Base-by-base conservation (phyloP, 2,888 invertebrate genomes). In the Terebella lapidaria region DNA sequence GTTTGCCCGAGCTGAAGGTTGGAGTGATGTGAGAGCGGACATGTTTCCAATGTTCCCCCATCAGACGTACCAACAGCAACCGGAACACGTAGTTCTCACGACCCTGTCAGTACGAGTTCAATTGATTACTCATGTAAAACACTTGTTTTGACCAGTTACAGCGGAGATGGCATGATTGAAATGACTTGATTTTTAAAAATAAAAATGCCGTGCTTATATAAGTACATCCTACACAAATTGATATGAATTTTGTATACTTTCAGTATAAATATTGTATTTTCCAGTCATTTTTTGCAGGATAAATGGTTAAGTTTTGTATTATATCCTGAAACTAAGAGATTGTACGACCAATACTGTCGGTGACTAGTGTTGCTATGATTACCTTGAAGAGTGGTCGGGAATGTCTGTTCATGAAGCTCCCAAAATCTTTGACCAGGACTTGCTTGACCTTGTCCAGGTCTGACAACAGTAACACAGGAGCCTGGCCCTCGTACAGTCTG, bases 1-100 rank as follows among this genome's bases (percentile, higher is more conserved):
- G 57, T 56, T 65, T 66, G 42, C 53, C 56, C 22, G 58, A 42
- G 22, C 60, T 64, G 56, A 65, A 65, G 10, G 61, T 61, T 3
- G 65, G 65, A 4, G 63, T 51, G n/a, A 65, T 27, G 24, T 52
- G 20, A 28, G 53, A 54, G 20, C 66, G 26, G 42, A 66, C 58
- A 49, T 53, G 35, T 26, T 55, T 61, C 66, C 66, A 66, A 15
- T 62, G 46, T 4, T 59, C 63, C 25, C 59, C 63, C 18, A 49
- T 35, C 10, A 65, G 22, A 25, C 29, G 5, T 27, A 28, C 28
- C 15, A 53, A 15, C 5, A 22, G 4, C 15, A 5, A 15, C 27
- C 53, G 53, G 27, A 27, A 15, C 15, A 22, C 15, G 22, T 27
- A 53, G 15, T 53, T 25, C 5, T 49, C 49, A 20, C 22, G 10